Evolutionary conservation across 2,888 invertebrate species (phyloP).

Genomic region (Sipunculus nudus): DNA sequence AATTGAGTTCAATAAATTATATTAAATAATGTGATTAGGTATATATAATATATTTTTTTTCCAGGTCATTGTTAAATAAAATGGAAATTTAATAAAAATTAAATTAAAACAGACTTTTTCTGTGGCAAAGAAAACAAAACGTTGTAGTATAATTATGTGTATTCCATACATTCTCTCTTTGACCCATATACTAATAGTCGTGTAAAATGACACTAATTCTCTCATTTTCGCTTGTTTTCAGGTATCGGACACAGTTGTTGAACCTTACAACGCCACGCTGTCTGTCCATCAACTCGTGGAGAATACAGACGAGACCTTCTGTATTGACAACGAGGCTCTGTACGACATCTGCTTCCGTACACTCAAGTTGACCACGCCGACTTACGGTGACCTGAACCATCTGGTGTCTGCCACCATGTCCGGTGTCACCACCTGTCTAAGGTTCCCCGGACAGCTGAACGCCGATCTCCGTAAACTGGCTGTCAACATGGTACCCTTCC

Average conservation of each 20-base stretch:
- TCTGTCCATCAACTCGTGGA: slow-evolving; percentile 76
- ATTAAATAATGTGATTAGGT: no score
- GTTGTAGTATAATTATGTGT: background rate
- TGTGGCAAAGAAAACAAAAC: background rate
- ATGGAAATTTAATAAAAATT: no score
- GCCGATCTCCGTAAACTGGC: slow-evolving; percentile 69
- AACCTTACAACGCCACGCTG: slow-evolving; percentile 86
- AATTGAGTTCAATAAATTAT: no score
- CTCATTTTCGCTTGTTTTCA: slow-evolving; percentile 35
- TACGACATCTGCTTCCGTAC: slow-evolving; percentile 92
- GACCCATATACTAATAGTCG: background rate
- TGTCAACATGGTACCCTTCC: slow-evolving; percentile 72
- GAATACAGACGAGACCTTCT: slow-evolving; percentile 87
- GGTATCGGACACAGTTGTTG: slow-evolving; percentile 78
- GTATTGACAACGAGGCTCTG: slow-evolving; percentile 88
- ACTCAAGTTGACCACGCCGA: slow-evolving; percentile 75
- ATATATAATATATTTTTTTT: no score
- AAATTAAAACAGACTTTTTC: no score
- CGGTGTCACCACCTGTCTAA: slow-evolving; percentile 79
- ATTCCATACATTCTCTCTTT: no score
- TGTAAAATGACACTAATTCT: no score
- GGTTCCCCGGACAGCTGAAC: slow-evolving; percentile 52
- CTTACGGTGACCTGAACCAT: slow-evolving; percentile 88
- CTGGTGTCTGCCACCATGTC: slow-evolving; percentile 73
- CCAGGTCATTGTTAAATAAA: no score